Evolutionary conservation across 2,888 invertebrate species (phyloP).

Genomic region (Pseudococcus longispinus): DNA sequence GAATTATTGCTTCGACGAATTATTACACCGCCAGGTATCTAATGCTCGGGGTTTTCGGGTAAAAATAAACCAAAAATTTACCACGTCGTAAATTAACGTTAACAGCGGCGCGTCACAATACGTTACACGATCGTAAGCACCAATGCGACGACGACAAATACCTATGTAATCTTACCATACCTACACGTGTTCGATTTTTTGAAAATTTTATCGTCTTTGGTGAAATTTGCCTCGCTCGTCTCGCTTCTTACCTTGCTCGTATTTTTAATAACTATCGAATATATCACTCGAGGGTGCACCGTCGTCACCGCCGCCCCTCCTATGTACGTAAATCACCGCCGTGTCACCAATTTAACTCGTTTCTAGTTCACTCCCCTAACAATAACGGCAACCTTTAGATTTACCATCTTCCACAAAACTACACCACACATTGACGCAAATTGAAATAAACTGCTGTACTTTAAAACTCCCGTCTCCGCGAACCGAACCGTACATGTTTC

Average conservation of each 20-base stretch:
- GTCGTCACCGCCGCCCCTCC: neutral
- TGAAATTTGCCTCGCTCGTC: neutral
- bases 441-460: slow-evolving; percentile 33
- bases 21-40: neutral
- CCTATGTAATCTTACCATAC: neutral
- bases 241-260: neutral
- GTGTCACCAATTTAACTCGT: slow-evolving; percentile 36
- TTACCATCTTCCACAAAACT: slow-evolving; percentile 25
- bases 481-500: neutral
- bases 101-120: neutral
- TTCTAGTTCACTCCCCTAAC: slow-evolving; percentile 28
- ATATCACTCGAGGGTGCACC: slow-evolving; percentile 8
- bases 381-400: slow-evolving; percentile 19
- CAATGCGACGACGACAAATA: neutral
- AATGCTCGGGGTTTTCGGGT: neutral
- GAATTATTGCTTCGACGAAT: neutral
- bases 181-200: slow-evolving; percentile 4
- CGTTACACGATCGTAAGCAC: neutral
- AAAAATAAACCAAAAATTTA: slow-evolving; percentile 12
- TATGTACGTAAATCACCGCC: neutral
- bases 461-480: neutral
- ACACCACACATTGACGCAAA: slow-evolving; percentile 32
- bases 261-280: slow-evolving; percentile 14
- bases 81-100: slow-evolving; percentile 25
- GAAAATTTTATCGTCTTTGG: neutral